A percentile compares a stretch with the other conserved stretches of the same genome.
phyloP scores from a whole-genome alignment of 2,113 vertebrate genomes.

The Triplophysa siluroides region DNA sequence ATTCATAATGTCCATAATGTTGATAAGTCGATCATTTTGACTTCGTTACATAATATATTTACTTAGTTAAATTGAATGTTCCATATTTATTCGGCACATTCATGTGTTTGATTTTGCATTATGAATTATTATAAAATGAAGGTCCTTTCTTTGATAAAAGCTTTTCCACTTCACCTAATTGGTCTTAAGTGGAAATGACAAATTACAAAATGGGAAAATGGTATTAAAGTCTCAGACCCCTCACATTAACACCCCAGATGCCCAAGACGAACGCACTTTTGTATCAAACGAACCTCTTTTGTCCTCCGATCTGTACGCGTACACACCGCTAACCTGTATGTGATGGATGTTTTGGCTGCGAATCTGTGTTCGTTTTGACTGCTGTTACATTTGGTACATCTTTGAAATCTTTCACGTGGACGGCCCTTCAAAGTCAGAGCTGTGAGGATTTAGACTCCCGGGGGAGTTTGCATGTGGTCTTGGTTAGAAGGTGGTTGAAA shows the following conservation, averaged over 20 bases:
- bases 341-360: not conserved
- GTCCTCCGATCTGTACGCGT: slow-evolving; percentile 39
- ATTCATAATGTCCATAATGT: too few species aligned
- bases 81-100: not conserved
- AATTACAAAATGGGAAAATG: slow-evolving; percentile 50
- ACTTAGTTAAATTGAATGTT: not conserved
- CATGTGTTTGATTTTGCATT: not conserved
- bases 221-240: slow-evolving; percentile 43
- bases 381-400: slow-evolving; percentile 33
- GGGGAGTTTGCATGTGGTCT: slow-evolving; percentile 55
- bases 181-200: slow-evolving; percentile 44
- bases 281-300: slow-evolving; percentile 16
- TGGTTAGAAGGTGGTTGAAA: slow-evolving; percentile 39
- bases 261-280: slow-evolving; percentile 8
- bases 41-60: not conserved
- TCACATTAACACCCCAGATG: slow-evolving; percentile 26
- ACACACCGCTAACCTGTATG: slow-evolving; percentile 5
- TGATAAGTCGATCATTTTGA: too few species aligned
- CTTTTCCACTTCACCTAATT: slow-evolving; percentile 25
- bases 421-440: slow-evolving; percentile 42
- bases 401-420: slow-evolving; percentile 29
- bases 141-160: not conserved
- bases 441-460: slow-evolving; percentile 22
- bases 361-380: slow-evolving; percentile 14
- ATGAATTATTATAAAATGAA: not conserved